Conservation (phyloP, 1,140 invertebrate genomes). For the Saxidomus purpurata region DNA sequence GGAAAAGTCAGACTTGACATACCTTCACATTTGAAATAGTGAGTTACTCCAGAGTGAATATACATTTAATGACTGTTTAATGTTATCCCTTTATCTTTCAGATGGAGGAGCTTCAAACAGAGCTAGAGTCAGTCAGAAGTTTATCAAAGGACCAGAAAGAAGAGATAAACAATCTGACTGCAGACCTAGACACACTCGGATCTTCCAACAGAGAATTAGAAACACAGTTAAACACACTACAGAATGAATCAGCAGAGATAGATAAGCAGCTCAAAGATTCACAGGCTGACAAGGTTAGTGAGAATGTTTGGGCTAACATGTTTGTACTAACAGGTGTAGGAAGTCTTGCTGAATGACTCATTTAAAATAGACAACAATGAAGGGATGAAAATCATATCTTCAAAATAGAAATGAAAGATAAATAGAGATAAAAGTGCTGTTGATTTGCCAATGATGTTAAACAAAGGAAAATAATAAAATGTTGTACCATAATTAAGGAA, state of each 20-base stretch:
- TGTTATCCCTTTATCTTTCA: no score
- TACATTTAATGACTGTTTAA: no score
- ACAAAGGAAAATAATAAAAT: no score
- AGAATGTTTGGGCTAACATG: not conserved
- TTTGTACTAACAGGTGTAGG: slow-evolving; percentile 5
- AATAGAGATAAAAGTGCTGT: no score
- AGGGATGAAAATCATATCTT: no score
- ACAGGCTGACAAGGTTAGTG: not conserved
- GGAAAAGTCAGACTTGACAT: no score
- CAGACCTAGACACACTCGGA: not conserved
- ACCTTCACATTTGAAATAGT: no score
- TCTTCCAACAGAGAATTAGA: not conserved
- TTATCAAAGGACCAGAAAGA: slow-evolving; percentile 16
- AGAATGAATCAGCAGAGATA: not conserved
- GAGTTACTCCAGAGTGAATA: no score
- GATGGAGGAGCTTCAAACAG: slow-evolving; percentile 17
- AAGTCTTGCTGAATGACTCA: not conserved
- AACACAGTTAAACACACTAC: not conserved
- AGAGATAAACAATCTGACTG: slow-evolving; percentile 6
- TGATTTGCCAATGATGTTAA: no score
- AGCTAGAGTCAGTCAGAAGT: not conserved
- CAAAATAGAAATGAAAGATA: no score
- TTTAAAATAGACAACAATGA: no score
- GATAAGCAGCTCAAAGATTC: slow-evolving; percentile 1
- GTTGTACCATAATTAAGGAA: no score